Percentiles rank a stretch among this genome's conserved stretches.
These are phyloP conservation scores for Intellagama lesueurii DNA, from an alignment of 2,797 vertebrate species.

Conservation along the genomic window DNA sequence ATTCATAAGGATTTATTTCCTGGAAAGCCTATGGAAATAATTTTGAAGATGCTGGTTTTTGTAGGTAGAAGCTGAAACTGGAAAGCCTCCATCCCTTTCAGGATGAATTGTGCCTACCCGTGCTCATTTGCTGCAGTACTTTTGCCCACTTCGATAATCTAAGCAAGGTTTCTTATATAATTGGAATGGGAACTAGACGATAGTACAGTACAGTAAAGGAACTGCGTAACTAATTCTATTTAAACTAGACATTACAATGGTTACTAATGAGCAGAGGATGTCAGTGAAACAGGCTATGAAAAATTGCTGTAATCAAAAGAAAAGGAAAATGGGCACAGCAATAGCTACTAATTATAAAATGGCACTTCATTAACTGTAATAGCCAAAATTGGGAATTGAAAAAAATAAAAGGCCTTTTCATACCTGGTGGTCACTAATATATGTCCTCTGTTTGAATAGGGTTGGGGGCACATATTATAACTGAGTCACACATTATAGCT, in stretches of 20 bases:
- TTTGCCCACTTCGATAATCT: neutral
- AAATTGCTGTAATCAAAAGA: constrained; percentile 8
- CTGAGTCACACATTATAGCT: neutral
- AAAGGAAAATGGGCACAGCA: constrained; percentile 11
- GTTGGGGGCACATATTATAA: neutral
- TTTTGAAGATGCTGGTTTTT: too few species aligned
- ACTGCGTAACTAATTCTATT: constrained; percentile 2
- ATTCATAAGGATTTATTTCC: too few species aligned
- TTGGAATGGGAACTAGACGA: neutral
- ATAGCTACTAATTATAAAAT: constrained; percentile 25
- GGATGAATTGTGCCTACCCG: too few species aligned
- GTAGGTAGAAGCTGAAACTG: too few species aligned
- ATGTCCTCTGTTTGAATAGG: constrained; percentile 2
- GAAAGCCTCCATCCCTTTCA: too few species aligned
- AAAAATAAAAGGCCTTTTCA: neutral
- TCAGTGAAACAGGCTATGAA: constrained; percentile 21
- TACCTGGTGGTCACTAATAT: neutral
- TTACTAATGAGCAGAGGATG: constrained; percentile 30
- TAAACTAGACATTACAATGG: constrained; percentile 32
- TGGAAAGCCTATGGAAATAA: too few species aligned
- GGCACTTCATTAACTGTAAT: constrained; percentile 2
- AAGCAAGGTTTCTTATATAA: constrained; percentile 23
- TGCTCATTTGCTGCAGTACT: too few species aligned
- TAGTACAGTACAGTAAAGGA: constrained; percentile 15
- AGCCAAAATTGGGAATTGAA: neutral